A percentile compares a stretch with the other conserved stretches of the same genome.
phyloP scores from a whole-genome alignment of 2,113 vertebrate species.

The Strigops habroptila region DNA sequence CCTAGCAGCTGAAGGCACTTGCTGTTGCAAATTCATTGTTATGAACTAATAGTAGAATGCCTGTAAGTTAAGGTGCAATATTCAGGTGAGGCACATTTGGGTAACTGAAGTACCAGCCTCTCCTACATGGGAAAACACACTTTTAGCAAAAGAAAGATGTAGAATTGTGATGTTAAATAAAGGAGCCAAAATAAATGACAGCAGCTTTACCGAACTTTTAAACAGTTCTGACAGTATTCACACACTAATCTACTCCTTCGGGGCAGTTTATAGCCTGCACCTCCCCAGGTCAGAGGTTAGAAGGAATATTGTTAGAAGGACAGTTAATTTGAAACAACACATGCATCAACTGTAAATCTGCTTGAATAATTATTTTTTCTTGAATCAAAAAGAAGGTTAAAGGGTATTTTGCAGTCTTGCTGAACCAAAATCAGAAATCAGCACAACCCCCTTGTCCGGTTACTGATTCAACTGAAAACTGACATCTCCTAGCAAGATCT shows the following conservation, averaged over 20 bases:
- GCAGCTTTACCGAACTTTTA: not conserved
- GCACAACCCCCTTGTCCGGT: not conserved
- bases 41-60: not conserved
- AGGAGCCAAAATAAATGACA: not conserved
- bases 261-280: not conserved
- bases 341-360: not conserved
- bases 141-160: not conserved
- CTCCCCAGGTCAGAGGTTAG: not conserved
- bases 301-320: not conserved
- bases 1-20: not conserved
- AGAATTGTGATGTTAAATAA: not conserved
- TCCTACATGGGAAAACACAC: not conserved
- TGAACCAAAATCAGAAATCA: not conserved
- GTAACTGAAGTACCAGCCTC: not conserved
- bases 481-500: conserved; percentile 16
- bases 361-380: not conserved
- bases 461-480: conserved; percentile 17
- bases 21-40: not conserved
- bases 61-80: not conserved
- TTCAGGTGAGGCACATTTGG: not conserved
- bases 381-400: not conserved
- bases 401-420: not conserved
- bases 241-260: not conserved
- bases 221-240: not conserved
- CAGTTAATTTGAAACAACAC: not conserved